Percentiles rank a stretch among this genome's conserved stretches.
Conservation (phyloP, 2,888 invertebrate species). For the Dolomedes plantarius region DNA sequence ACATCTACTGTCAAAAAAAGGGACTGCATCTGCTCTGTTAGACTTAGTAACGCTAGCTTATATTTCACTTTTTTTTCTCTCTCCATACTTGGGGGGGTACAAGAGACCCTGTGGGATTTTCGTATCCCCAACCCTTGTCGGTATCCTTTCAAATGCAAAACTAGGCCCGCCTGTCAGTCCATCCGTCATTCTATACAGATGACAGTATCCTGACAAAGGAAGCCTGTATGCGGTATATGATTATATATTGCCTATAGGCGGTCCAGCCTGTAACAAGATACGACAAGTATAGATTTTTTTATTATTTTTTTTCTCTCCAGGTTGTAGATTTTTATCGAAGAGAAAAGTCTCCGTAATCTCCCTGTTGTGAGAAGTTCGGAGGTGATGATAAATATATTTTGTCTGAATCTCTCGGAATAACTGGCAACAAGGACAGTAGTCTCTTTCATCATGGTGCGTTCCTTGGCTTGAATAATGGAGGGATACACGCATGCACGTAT, state of each 20-base stretch:
- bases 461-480: neutral
- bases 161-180: conserved; percentile 35
- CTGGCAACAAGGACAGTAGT: neutral
- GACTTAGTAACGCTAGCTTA: conserved; percentile 4
- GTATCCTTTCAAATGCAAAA: conserved; percentile 60
- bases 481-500: neutral
- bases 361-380: neutral
- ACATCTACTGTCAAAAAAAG: conserved; percentile 3
- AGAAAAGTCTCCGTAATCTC: conserved; percentile 1
- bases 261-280: conserved; percentile 37
- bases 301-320: conserved; percentile 8
- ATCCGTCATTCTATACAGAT: conserved; percentile 34
- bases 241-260: conserved; percentile 49
- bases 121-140: conserved; percentile 19
- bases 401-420: neutral
- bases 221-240: conserved; percentile 15
- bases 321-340: conserved; percentile 15
- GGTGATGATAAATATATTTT: conserved; percentile 20
- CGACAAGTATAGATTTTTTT: conserved; percentile 7
- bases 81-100: neutral
- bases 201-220: conserved; percentile 34
- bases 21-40: neutral
- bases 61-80: conserved; percentile 1
- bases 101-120: conserved; percentile 3
- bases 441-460: neutral